These are phyloP conservation scores for Ictinia mississippiensis DNA, from an alignment of 2,797 vertebrate species.

Conservation along the genomic window DNA sequence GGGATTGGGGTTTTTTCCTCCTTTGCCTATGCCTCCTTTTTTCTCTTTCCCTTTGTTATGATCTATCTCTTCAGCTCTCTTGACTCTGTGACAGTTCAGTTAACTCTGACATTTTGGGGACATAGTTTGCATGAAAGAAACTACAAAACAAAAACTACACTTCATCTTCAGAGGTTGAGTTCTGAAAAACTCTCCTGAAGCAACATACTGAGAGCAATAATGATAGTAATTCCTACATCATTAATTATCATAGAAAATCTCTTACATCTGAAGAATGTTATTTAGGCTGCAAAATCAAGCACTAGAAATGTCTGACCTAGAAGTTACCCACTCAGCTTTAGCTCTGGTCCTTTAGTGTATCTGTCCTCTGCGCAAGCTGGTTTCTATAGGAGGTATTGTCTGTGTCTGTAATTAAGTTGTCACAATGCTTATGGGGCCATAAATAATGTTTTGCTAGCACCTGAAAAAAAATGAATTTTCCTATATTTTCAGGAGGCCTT, in stretches of 20 bases:
- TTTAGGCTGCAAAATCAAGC: neutral
- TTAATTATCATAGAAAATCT: neutral
- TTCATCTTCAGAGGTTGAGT: neutral
- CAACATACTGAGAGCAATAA: neutral
- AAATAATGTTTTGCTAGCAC: neutral
- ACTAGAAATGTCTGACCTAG: neutral
- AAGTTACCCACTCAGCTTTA: neutral
- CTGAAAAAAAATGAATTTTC: neutral
- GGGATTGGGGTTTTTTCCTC: fast-evolving
- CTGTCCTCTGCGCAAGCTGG: neutral
- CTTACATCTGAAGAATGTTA: neutral
- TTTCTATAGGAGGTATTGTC: neutral
- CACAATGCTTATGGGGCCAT: neutral
- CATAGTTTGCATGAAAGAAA: constrained; percentile 34
- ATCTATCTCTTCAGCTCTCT: neutral
- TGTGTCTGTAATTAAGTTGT: neutral
- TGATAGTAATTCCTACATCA: neutral
- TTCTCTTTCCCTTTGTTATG: neutral
- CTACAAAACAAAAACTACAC: neutral
- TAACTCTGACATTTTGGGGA: constrained; percentile 50
- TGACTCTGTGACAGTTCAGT: constrained; percentile 29
- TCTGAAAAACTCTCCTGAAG: constrained; percentile 1
- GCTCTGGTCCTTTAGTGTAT: neutral
- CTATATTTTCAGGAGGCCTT: neutral
- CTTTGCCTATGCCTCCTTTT: neutral